Percentiles rank a stretch among this genome's conserved stretches.
phyloP scores from a whole-genome alignment of 1,140 invertebrate species.

The Drosophila murphyi region DNA sequence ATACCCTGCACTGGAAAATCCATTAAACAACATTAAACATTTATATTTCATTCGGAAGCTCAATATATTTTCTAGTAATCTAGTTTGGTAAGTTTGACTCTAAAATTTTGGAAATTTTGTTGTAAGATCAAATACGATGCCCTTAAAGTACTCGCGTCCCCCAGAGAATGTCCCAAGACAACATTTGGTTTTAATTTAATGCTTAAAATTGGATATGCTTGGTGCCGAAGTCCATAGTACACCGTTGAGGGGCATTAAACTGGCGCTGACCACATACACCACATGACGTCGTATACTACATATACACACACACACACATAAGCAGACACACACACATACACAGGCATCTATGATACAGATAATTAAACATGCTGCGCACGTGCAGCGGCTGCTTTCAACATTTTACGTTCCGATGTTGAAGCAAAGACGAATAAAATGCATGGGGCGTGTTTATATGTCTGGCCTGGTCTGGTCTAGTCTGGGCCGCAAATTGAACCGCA shows the following conservation, averaged over 20 bases:
- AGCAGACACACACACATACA: constrained; percentile 1
- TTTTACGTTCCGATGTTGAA: constrained; percentile 65
- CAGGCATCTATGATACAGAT: constrained; percentile 47
- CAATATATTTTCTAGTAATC: no score
- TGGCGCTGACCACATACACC: constrained; percentile 58
- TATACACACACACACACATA: constrained; percentile 13
- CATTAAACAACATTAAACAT: no score
- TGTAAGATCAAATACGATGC: no score
- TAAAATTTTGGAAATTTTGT: background rate
- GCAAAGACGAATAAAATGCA: constrained; percentile 74
- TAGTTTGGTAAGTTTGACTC: no score
- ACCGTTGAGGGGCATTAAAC: constrained; percentile 50
- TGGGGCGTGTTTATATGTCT: constrained; percentile 35
- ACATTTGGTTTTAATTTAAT: constrained; percentile 19
- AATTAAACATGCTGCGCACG: constrained; percentile 81
- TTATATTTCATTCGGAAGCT: no score
- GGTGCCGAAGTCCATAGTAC: constrained; percentile 12
- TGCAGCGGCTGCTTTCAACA: constrained; percentile 79
- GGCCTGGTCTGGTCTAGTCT: constrained; percentile 29
- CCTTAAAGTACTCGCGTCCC: no score
- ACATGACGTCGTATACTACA: constrained; percentile 47
- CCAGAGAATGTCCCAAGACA: background rate
- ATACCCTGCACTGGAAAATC: no score
- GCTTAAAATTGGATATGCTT: constrained; percentile 21
- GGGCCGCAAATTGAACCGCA: constrained; percentile 66